A percentile compares a stretch with the other conserved stretches of the same genome.
phyloP scores from a whole-genome alignment of 2,797 vertebrate species.

The Sebastes melanostomus region DNA sequence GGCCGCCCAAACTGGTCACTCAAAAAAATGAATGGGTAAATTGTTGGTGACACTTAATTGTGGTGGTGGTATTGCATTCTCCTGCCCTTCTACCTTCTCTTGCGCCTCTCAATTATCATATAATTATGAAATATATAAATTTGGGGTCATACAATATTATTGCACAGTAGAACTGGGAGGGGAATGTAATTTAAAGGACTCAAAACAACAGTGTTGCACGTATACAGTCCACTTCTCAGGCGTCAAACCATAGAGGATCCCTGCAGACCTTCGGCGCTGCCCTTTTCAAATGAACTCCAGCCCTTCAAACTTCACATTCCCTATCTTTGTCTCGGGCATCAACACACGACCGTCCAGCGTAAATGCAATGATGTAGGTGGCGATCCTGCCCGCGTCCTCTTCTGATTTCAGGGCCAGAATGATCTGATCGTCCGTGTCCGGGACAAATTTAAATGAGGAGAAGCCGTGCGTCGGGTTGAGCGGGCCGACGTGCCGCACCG shows the following conservation, averaged over 20 bases:
- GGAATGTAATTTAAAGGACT: background rate
- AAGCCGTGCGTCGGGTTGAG: slow-evolving; percentile 91
- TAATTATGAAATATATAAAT: background rate
- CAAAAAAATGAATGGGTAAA: background rate
- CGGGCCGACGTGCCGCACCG: slow-evolving; percentile 74
- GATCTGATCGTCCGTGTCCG: slow-evolving; percentile 90
- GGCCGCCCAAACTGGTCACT: background rate
- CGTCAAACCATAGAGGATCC: background rate
- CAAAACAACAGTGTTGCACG: background rate
- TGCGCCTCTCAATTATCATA: background rate
- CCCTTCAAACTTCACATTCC: slow-evolving; percentile 92
- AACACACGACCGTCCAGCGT: slow-evolving; percentile 89
- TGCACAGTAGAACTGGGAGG: slow-evolving; percentile 16
- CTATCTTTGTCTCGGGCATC: slow-evolving; percentile 92
- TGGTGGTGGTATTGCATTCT: background rate
- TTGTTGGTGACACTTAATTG: background rate
- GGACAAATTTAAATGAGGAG: slow-evolving; percentile 95
- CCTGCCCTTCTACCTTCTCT: background rate
- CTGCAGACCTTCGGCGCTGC: background rate
- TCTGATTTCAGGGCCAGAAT: slow-evolving; percentile 93
- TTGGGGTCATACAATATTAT: slow-evolving; percentile 3
- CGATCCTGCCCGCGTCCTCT: slow-evolving; percentile 86
- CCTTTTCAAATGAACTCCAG: slow-evolving; percentile 89
- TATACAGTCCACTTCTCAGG: background rate
- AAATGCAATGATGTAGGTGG: slow-evolving; percentile 93